Conservation (phyloP, 2,888 invertebrate species). For the Drosophila ochracea region DNA sequence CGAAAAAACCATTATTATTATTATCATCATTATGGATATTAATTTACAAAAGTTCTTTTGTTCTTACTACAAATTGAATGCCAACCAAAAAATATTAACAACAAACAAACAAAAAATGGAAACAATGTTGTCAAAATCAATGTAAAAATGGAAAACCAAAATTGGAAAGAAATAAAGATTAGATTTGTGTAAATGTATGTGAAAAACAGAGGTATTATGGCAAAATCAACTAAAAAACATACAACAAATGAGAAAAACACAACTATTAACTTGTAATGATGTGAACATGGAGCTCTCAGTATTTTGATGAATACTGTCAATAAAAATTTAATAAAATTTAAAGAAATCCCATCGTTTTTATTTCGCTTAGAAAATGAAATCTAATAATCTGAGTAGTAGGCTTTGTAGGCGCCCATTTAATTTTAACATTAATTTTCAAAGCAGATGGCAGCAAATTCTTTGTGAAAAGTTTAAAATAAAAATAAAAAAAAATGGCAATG, state of each 20-base stretch:
- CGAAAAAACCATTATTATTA: slow-evolving; percentile 19
- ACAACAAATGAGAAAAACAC: slow-evolving; percentile 61
- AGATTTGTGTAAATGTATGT: slow-evolving; percentile 74
- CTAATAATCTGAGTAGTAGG: slow-evolving; percentile 22
- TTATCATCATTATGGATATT: slow-evolving; percentile 52
- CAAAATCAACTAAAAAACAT: slow-evolving; percentile 66
- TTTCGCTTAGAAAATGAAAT: not conserved
- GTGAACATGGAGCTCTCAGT: slow-evolving; percentile 85
- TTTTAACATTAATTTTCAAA: slow-evolving; percentile 10
- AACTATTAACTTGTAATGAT: slow-evolving; percentile 83
- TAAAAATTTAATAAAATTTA: slow-evolving; percentile 82
- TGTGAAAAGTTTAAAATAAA: slow-evolving; percentile 11
- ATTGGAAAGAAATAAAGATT: slow-evolving; percentile 50
- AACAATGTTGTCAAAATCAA: slow-evolving; percentile 55
- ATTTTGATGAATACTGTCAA: slow-evolving; percentile 85
- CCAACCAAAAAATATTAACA: slow-evolving; percentile 44
- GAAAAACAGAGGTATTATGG: slow-evolving; percentile 62
- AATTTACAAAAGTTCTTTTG: slow-evolving; percentile 43
- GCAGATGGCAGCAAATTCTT: slow-evolving; percentile 39
- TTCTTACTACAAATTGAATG: slow-evolving; percentile 54
- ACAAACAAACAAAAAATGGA: slow-evolving; percentile 29
- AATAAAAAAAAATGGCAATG: slow-evolving; percentile 37
- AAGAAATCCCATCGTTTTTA: slow-evolving; percentile 48
- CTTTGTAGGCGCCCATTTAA: slow-evolving; percentile 2
- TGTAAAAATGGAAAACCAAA: slow-evolving; percentile 56